Evolutionary conservation across 1,140 invertebrate species (phyloP), one percentile per base, ranked within the genome.

Genomic region (Danaus melanippus): DNA sequence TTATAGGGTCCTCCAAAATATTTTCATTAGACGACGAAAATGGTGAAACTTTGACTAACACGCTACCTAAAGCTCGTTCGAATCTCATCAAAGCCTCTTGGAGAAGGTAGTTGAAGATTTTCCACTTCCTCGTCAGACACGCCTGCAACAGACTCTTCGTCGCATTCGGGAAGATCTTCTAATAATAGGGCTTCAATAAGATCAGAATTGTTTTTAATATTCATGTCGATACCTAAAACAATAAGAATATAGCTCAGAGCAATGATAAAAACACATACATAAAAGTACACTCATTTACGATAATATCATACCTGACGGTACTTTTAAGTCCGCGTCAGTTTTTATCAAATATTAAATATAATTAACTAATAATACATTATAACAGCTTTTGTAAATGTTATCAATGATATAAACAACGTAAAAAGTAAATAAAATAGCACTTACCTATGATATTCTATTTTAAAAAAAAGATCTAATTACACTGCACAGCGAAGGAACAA

Each of bases 151-250:
- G 60, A 66, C 45, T 65, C 68, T 66, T 71, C 56, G 63, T 64
- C 10, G 15, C 65, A 71, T 54, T 71, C 66, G 51, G 60, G 62
- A 67, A 71, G 10, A 49, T 70, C 62, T 70, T 65, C 65, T 63
- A 70, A 63, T 63, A 67, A 12, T 46, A 67, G 54, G 61, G 58
- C 58, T 70, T 67, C 65, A 65, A 70, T 70, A 45, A 70, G 64
- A 67, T 62, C 68, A 62, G 56, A 61, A 62, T 70, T 65, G 12
- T 67, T 70, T 46, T 46, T 63, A 63, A 65, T 61, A 59, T 70
- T 57, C 64, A 70, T 70, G 58, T 67, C 60, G 58, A 70, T 67
- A 55, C 50, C 64, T 70, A 63, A 67, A 64, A 67, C 64, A 67
- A 58, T 60, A 63, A 67, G 21, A 61, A 55, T n/a, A 60, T 70